Percentiles rank a stretch among this genome's conserved stretches.
Conservation (phyloP, 1,140 invertebrate species). For the Acyrthosiphon pisum region DNA sequence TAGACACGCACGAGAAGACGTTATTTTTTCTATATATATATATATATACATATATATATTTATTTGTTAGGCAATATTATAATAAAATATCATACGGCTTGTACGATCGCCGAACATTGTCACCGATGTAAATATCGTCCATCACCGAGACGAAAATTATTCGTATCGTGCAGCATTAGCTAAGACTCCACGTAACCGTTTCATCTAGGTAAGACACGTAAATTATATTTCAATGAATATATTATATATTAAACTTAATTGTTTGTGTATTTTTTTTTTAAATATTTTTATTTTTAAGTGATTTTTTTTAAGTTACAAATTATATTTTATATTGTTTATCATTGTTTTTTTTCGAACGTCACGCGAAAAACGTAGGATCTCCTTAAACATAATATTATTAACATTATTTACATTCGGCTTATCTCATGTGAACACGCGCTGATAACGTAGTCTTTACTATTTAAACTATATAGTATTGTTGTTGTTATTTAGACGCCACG, state of each 20-base stretch:
- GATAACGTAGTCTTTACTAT: not conserved
- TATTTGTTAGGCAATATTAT: not conserved
- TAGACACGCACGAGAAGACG: not conserved
- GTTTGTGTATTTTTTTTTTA: not conserved
- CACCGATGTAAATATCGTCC: not conserved
- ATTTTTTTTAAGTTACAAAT: not conserved
- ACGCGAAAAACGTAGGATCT: not conserved
- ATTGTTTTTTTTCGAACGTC: not conserved
- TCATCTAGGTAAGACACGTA: not conserved
- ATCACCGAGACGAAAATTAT: not conserved
- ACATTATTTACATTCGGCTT: not conserved
- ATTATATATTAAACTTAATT: not conserved
- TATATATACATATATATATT: not conserved
- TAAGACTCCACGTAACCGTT: not conserved
- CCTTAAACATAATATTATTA: too few relatives aligned
- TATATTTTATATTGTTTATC: not conserved
- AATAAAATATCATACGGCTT: not conserved
- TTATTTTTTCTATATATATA: not conserved
- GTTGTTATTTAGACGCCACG: not conserved
- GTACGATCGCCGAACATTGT: not conserved
- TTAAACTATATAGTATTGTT: not conserved
- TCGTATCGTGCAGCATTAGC: not conserved
- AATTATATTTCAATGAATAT: not conserved
- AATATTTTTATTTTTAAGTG: not conserved
- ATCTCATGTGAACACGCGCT: not conserved